A percentile compares a stretch with the other conserved stretches of the same genome.
Evolutionary conservation across 2,113 vertebrate genomes (phyloP).

Genomic region (Procavia capensis): DNA sequence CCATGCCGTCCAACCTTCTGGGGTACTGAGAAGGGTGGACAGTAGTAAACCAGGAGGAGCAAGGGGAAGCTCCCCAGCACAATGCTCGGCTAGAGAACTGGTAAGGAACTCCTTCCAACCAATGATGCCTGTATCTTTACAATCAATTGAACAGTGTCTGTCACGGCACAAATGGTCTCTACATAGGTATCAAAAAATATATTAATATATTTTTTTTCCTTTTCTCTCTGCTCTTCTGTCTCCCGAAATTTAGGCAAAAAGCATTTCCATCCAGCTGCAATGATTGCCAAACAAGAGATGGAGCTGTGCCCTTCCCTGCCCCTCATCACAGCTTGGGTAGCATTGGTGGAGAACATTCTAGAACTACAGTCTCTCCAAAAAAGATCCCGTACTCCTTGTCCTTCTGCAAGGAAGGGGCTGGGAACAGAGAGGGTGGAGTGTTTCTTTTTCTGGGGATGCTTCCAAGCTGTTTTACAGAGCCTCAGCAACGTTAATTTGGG

Average conservation of each 20-base stretch:
- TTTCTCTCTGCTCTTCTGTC: not conserved
- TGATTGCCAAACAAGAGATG: not conserved
- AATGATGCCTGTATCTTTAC: not conserved
- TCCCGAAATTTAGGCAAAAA: constrained; percentile 5
- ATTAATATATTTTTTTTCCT: not conserved
- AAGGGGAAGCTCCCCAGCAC: not conserved
- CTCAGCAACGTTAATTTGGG: constrained; percentile 69
- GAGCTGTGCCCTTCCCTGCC: not conserved
- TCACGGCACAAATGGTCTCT: not conserved
- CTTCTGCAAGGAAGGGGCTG: constrained; percentile 29
- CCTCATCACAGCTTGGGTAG: not conserved
- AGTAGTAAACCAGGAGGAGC: not conserved
- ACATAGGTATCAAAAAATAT: not conserved
- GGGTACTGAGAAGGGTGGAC: not conserved
- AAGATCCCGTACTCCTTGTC: constrained; percentile 14
- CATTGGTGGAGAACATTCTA: constrained; percentile 30
- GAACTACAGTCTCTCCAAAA: not conserved
- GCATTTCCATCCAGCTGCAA: not conserved
- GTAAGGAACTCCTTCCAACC: not conserved
- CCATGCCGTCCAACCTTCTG: not conserved
- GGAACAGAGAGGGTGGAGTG: constrained; percentile 42
- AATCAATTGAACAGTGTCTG: not conserved
- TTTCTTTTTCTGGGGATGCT: constrained; percentile 65
- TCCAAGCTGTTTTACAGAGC: constrained; percentile 65
- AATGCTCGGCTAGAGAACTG: not conserved